Conservation (phyloP, 1,140 invertebrate species). For the Apis laboriosa region DNA sequence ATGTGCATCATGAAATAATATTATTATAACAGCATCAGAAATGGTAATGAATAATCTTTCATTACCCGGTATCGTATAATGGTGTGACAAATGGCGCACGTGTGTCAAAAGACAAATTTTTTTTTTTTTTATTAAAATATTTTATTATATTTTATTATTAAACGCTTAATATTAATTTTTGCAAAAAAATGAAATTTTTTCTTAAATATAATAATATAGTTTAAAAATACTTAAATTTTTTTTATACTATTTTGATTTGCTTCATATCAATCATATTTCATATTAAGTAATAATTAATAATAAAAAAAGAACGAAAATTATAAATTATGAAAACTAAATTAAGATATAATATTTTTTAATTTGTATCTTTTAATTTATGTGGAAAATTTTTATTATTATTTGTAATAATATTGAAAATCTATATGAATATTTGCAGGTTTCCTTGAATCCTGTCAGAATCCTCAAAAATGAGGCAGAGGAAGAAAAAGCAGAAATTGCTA, state of each 20-base stretch:
- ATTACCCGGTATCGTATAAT: slow-evolving; percentile 34
- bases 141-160: slow-evolving; percentile 3
- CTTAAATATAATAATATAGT: not conserved
- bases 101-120: slow-evolving; percentile 41
- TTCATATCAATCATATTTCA: too few species aligned
- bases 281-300: not conserved
- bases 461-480: slow-evolving; percentile 98
- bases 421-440: slow-evolving; percentile 83
- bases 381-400: not conserved
- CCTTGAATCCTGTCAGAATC: slow-evolving; percentile 96
- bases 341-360: not conserved
- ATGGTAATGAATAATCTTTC: not conserved
- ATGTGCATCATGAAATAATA: not conserved
- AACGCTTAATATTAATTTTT: slow-evolving; percentile 5
- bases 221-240: not conserved
- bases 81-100: slow-evolving; percentile 66
- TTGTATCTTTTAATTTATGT: too few species aligned
- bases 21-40: not conserved
- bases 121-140: not conserved
- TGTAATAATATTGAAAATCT: not conserved
- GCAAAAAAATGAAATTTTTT: not conserved
- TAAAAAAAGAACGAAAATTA: not conserved
- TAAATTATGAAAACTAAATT: not conserved
- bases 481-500: slow-evolving; percentile 97
- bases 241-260: not conserved